Evolutionary conservation across 2,888 invertebrate species (phyloP), one percentile per base, ranked within the genome.

Genomic region (Chouioia cunea): DNA sequence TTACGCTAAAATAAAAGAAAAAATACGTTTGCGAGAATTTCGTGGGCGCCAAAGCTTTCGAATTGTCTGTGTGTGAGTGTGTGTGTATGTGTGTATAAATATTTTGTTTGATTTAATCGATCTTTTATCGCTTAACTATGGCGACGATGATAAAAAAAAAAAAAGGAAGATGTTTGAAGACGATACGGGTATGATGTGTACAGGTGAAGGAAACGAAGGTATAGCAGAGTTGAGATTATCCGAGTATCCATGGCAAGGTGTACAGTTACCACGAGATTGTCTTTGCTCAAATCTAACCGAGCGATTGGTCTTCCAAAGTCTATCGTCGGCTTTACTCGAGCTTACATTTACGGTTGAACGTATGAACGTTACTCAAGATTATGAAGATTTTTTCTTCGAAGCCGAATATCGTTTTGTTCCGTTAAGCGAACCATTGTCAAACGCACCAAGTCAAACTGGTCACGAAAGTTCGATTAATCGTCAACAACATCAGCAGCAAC

Each of bases 291-390:
- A 92, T 81, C 87, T 92, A 75, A 88, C 90, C 60, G 91, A 91
- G 70, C 89, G 90, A 18, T 86, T 92, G 54, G 88, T 89, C 70
- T 87, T 93, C 75, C 89, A 90, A 74, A 91, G 92, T 22, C 87
- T 93, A 74, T 91, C 92, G 15, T 91, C 93, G 1, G 89, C 89
- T 59, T 89, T 91, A 67, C 90, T 94, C 10, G 91, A 93, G 83
- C 89, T 94, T 0, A 91, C 91, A 80, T 93, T 94, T 81, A 89
- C 91, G 20, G 90, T 94, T 8, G 90, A 91, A 15, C 89, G 91
- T 83, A 93, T 95, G 95, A 91, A 92, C 86, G 91, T 93, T 68
- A 91, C 92, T 8, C 92, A 94, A 85, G 93, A 94, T 86, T 93
- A 93, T 80, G 89, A 91, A 68, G 91, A 93, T 81, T 93, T 93